These are phyloP conservation scores for Muntiacus muntjak DNA, from an alignment of 2,113 vertebrate species.

Conservation along the genomic window DNA sequence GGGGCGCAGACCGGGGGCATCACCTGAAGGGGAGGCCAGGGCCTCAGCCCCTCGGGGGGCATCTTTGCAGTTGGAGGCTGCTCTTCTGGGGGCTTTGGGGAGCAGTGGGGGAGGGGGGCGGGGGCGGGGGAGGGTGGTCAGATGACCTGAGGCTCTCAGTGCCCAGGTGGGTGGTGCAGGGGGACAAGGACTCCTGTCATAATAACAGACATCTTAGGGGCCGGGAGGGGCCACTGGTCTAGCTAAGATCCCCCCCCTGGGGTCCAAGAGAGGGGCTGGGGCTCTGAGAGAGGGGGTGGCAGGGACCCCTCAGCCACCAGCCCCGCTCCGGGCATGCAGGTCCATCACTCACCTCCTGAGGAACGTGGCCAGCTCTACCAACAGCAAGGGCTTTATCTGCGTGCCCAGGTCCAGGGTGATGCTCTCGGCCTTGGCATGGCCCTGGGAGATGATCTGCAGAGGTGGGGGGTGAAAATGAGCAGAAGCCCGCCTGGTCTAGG, in stretches of 20 bases:
- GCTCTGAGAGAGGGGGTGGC: background rate
- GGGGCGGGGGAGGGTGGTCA: background rate
- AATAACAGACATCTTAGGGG: background rate
- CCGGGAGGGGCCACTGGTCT: background rate
- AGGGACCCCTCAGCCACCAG: background rate
- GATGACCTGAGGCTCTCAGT: background rate
- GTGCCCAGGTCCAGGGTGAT: constrained; percentile 66
- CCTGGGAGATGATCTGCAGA: constrained; percentile 79
- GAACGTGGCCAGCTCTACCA: constrained; percentile 79
- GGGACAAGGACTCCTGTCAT: background rate
- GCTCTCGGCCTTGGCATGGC: constrained; percentile 72
- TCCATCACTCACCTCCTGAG: constrained; percentile 81
- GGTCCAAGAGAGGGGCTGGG: background rate
- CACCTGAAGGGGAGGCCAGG: background rate
- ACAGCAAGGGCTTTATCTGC: constrained; percentile 72
- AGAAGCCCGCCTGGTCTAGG: no score
- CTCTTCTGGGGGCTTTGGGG: background rate
- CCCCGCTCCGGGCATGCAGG: rapidly evolving
- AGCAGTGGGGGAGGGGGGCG: background rate
- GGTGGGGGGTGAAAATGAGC: background rate
- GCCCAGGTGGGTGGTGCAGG: background rate
- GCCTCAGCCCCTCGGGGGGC: rapidly evolving
- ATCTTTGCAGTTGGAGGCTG: background rate
- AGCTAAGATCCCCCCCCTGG: background rate
- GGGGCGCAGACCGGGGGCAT: rapidly evolving